phyloP scores from a whole-genome alignment of 2,797 vertebrate species.

The Phoeniculus purpureus region DNA sequence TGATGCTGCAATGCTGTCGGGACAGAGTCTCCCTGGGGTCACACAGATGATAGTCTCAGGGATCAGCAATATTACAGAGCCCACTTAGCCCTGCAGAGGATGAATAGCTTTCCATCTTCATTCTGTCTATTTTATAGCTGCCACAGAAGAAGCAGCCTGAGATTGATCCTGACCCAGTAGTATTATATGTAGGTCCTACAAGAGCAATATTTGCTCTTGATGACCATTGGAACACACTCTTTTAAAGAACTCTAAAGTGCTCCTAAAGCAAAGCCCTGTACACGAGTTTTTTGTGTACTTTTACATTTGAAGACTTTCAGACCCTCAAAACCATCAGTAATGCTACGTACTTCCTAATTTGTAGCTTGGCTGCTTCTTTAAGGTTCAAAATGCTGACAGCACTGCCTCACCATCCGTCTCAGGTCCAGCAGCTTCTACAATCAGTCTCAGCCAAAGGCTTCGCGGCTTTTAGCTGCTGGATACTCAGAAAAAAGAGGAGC shows the following conservation, averaged over 20 bases:
- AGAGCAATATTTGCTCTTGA: constrained; percentile 13
- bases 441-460: not conserved
- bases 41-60: not conserved
- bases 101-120: constrained; percentile 44
- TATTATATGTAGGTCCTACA: not conserved
- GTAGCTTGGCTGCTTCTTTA: not conserved
- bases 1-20: not conserved
- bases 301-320: not conserved
- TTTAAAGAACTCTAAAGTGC: not conserved
- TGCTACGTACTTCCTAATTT: not conserved
- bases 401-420: not conserved
- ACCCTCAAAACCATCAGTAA: not conserved
- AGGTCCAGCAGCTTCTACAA: not conserved
- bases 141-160: not conserved
- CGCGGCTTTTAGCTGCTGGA: not conserved
- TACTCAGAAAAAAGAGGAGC: not conserved
- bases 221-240: not conserved
- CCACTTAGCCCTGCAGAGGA: not conserved
- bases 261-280: not conserved
- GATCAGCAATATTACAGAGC: not conserved
- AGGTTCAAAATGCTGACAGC: not conserved
- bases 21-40: not conserved
- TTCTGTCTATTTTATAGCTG: constrained; percentile 43
- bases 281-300: not conserved
- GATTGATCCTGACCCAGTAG: constrained; percentile 34